These are phyloP conservation scores for Anseranas semipalmata DNA, from an alignment of 2,113 vertebrate species.

Conservation along the genomic window DNA sequence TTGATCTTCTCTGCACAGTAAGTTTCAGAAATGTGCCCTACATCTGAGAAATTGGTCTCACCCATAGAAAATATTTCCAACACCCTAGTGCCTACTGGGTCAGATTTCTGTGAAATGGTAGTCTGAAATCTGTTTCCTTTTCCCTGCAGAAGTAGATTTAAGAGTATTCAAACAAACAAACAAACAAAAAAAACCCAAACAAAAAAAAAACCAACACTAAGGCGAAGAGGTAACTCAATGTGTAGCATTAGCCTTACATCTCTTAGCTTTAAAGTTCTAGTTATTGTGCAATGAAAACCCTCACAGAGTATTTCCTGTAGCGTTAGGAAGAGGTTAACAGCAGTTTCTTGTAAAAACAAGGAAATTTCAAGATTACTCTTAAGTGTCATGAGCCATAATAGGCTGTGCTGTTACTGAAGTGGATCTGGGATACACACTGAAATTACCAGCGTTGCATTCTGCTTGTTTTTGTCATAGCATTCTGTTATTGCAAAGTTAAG, in stretches of 20 bases:
- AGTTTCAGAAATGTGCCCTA: not conserved
- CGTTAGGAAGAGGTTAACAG: not conserved
- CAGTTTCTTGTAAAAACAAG: constrained; percentile 25
- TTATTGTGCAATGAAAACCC: not conserved
- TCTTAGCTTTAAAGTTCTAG: not conserved
- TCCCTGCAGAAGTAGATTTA: not conserved
- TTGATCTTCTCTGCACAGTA: not conserved
- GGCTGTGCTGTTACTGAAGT: not conserved
- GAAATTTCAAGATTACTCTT: constrained; percentile 14
- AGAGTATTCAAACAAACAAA: not conserved
- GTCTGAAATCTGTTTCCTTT: not conserved
- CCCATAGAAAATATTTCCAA: not conserved
- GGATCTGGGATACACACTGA: not conserved
- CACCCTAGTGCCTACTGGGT: not conserved
- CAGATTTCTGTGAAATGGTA: not conserved
- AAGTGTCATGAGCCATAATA: constrained; percentile 15
- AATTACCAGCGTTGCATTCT: not conserved
- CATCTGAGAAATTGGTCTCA: not conserved
- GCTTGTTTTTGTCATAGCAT: not conserved
- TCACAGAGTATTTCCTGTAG: not conserved
- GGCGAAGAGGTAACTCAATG: not conserved
- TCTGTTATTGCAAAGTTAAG: not conserved
- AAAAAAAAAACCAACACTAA: too few relatives aligned
- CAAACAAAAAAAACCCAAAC: not conserved
- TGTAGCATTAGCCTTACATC: not conserved